Evolutionary conservation across 2,113 vertebrate genomes (phyloP).

Genomic region (Callospermophilus lateralis): DNA sequence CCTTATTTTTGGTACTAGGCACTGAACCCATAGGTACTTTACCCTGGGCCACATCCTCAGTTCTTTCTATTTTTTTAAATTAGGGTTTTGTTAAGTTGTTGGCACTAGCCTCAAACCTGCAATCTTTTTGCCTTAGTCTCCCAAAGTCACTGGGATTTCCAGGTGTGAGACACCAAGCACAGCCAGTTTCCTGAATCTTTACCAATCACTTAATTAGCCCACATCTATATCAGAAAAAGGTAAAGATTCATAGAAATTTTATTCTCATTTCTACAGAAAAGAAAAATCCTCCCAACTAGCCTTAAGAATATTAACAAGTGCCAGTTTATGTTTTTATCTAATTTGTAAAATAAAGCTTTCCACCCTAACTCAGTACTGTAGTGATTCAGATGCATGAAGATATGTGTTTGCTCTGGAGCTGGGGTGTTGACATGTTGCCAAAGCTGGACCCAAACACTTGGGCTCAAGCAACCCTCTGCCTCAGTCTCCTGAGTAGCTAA

Average conservation of each 20-base stretch:
- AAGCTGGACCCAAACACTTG: not conserved
- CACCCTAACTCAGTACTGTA: not conserved
- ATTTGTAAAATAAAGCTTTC: constrained; percentile 7
- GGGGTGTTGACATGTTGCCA: not conserved
- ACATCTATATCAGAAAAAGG: not conserved
- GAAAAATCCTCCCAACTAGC: not conserved
- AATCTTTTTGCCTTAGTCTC: too few species aligned
- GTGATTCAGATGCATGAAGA: not conserved
- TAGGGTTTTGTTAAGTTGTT: too few species aligned
- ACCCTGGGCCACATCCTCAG: too few species aligned
- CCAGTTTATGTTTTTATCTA: not conserved
- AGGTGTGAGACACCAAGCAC: too few species aligned
- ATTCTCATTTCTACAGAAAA: not conserved
- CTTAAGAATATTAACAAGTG: not conserved
- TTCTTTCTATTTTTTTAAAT: too few species aligned
- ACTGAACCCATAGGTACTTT: too few species aligned
- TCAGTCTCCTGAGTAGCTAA: not conserved
- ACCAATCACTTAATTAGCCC: not conserved
- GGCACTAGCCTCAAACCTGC: too few species aligned
- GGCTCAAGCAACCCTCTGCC: not conserved
- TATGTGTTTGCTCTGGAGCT: not conserved
- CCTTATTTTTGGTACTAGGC: too few species aligned
- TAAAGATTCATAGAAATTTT: not conserved
- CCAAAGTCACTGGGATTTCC: too few species aligned
- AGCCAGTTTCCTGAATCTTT: not conserved